Conservation (phyloP, 2,113 vertebrate genomes). For the Typhlomys cinereus region DNA sequence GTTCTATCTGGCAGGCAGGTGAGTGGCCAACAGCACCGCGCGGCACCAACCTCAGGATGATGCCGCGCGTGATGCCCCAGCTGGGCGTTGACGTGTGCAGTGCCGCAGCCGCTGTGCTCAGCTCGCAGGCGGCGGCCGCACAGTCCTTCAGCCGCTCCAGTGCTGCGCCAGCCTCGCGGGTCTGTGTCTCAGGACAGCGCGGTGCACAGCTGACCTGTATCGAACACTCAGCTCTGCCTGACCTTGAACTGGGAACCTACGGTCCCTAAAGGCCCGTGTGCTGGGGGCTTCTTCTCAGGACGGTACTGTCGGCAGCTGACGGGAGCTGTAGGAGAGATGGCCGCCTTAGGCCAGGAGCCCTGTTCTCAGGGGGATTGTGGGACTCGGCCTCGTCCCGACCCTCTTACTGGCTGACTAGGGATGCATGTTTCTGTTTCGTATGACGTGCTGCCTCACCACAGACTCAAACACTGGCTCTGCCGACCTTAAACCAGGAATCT, state of each 20-base stretch:
- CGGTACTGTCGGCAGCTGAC: background rate
- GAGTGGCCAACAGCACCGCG: background rate
- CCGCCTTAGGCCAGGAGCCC: background rate
- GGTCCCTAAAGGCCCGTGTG: background rate
- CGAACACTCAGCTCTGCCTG: no score
- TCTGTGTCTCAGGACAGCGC: background rate
- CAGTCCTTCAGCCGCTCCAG: background rate
- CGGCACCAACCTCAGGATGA: background rate
- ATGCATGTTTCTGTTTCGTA: background rate
- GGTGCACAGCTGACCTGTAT: no score
- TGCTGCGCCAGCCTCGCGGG: background rate
- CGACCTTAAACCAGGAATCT: background rate
- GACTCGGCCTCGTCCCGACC: background rate
- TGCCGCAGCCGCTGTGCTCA: background rate
- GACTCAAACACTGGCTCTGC: background rate
- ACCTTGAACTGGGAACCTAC: no score
- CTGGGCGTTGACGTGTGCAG: no score
- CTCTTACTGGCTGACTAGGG: background rate
- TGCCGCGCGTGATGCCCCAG: background rate
- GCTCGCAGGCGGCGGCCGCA: background rate
- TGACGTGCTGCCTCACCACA: background rate
- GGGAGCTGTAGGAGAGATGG: background rate
- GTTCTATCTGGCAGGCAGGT: conserved; percentile 88
- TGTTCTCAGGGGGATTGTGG: background rate
- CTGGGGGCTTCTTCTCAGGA: background rate